Evolutionary conservation across 2,888 invertebrate genomes (phyloP), one percentile per base, ranked within the genome.

Genomic region (Xestia ashworthii): DNA sequence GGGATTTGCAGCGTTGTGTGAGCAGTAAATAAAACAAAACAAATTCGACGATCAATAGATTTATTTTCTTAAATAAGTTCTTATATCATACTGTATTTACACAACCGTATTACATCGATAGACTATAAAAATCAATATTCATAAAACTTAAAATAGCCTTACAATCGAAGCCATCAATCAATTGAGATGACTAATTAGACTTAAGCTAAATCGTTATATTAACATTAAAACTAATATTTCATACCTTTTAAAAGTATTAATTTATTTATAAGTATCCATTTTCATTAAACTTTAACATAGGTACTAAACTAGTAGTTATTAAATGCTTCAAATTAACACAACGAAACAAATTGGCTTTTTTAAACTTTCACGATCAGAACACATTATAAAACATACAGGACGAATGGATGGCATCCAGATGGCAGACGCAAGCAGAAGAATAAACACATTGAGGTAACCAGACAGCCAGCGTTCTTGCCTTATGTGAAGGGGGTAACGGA

Each of bases 11-110:
- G 12, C 16, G 12, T 53, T 55, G 22, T 16, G 44, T 53, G 3
- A 67, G 8, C 8, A 48, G 4, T 58, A 74, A 85, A 84, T 80
- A 65, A 85, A 85, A 82, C 53, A 67, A 76, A 74, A 58, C 0
- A 46, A n/a, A 50, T 62, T 80, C 81, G 93, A 95, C 93, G 93
- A 92, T 94, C 94, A 93, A 93, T 95, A 93, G 92, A 89, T 95
- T 95, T 95, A 94, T 93, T 93, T 89, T 85, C 95, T 95, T 89
- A 94, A 92, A 90, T 92, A 94, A 94, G 92, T 88, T 72, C 91
- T 92, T 93, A 93, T 93, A 92, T 60, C 25, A 80, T 83, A 87
- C 74, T 82, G 85, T 95, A 95, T 95, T 90, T 95, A 95, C 95
- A 95, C 92, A 93, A 93, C 92, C 92, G 88, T 91, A 91, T 91